Percentiles rank a stretch among this genome's conserved stretches.
Evolutionary conservation across 2,888 invertebrate genomes (phyloP).

Genomic region (Sminthurinus aureus): DNA sequence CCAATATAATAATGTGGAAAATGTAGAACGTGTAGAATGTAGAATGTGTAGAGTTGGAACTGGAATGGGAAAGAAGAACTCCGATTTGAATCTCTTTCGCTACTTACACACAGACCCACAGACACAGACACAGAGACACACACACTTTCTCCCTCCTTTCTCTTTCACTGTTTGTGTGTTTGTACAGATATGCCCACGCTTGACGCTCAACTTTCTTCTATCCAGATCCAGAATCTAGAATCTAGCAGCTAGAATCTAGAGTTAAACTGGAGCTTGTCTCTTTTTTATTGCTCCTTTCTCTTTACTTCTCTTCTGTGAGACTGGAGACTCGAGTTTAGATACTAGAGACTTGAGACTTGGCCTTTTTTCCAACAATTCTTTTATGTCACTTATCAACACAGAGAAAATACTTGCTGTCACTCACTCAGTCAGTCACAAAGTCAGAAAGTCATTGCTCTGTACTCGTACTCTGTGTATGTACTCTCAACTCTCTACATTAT

Average conservation of each 20-base stretch:
- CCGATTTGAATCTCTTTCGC: conserved; percentile 2
- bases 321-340: neutral
- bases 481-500: neutral
- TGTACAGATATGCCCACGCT: neutral
- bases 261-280: neutral
- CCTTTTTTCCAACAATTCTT: conserved; percentile 10
- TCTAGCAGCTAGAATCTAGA: neutral
- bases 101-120: neutral
- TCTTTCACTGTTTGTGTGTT: neutral
- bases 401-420: neutral
- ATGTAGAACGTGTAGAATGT: neutral
- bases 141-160: neutral
- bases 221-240: neutral
- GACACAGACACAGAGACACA: no score
- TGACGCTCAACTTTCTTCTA: neutral
- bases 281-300: neutral
- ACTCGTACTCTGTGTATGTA: no score
- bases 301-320: neutral
- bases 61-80: neutral
- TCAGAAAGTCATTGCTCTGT: no score
- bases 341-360: neutral
- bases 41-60: neutral
- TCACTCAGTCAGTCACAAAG: neutral
- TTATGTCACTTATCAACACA: neutral
- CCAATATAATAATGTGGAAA: no score